Evolutionary conservation across 1,140 invertebrate genomes (phyloP).

Genomic region (Heliothis virescens): DNA sequence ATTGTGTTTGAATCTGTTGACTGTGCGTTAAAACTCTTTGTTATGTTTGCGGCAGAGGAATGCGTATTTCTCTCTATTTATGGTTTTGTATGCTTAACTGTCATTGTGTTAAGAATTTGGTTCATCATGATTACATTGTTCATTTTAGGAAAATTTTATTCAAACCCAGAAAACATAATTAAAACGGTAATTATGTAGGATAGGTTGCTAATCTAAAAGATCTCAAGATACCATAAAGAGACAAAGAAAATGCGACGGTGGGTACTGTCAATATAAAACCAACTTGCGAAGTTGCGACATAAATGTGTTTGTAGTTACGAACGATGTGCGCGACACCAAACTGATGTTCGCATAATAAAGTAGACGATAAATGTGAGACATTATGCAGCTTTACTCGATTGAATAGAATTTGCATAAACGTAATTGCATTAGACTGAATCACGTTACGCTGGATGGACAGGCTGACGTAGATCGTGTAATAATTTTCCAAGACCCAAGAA

Average conservation of each 20-base stretch:
- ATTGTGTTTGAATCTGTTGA: neutral
- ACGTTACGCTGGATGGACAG: neutral
- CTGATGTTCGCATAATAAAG: conserved; percentile 19
- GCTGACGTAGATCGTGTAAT: neutral
- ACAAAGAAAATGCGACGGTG: neutral
- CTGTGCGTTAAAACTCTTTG: conserved; percentile 15
- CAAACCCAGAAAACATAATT: neutral
- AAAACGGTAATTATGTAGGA: conserved; percentile 1
- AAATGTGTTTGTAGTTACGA: conserved; percentile 1
- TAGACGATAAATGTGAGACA: conserved; percentile 21
- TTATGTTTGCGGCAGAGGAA: conserved; percentile 1
- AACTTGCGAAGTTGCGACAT: conserved; percentile 13
- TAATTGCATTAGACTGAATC: conserved; percentile 24
- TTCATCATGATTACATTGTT: conserved; percentile 12
- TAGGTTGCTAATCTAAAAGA: conserved; percentile 3
- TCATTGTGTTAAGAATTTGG: neutral
- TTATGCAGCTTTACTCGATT: conserved; percentile 7
- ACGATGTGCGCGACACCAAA: conserved; percentile 9
- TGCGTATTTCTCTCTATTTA: neutral
- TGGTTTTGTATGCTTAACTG: neutral
- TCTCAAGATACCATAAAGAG: neutral
- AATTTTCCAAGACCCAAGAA: neutral
- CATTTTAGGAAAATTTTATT: conserved; percentile 15
- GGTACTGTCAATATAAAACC: neutral
- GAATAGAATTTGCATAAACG: conserved; percentile 40